A percentile compares a stretch with the other conserved stretches of the same genome.
These are phyloP conservation scores for Tamandua tetradactyla DNA, from an alignment of 2,797 vertebrate genomes.

Conservation along the genomic window DNA sequence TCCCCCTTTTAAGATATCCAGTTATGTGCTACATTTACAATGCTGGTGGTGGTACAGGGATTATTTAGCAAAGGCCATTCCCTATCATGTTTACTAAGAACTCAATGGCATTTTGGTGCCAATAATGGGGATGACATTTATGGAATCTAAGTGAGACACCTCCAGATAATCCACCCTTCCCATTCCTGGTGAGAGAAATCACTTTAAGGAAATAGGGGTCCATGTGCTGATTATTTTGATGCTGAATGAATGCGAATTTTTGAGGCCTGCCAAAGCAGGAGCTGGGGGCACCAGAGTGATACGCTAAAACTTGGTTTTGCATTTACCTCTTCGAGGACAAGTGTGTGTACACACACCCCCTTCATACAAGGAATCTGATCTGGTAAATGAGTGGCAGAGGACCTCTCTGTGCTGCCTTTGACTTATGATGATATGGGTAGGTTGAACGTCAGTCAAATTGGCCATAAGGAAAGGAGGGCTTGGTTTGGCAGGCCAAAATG, in stretches of 20 bases:
- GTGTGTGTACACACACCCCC: fast-evolving
- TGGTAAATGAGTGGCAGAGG: fast-evolving
- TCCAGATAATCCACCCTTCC: constrained; percentile 25
- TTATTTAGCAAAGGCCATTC: constrained; percentile 54
- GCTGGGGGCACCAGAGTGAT: fast-evolving
- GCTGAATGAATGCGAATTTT: neutral
- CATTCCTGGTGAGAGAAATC: constrained; percentile 36
- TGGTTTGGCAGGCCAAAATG: neutral
- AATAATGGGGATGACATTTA: constrained; percentile 66
- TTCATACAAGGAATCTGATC: fast-evolving
- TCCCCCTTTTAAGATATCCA: constrained; percentile 9
- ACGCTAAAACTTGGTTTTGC: neutral
- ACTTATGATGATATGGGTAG: neutral
- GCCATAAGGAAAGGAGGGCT: neutral
- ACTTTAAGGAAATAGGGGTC: constrained; percentile 22
- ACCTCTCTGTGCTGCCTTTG: fast-evolving
- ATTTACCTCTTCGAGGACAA: neutral
- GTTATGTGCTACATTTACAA: neutral
- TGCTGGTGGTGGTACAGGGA: neutral
- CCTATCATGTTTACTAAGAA: constrained; percentile 20
- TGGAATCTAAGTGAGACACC: constrained; percentile 40
- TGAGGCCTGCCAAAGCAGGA: neutral
- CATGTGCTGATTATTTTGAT: neutral
- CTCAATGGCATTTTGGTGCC: constrained; percentile 44
- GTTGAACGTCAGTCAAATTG: fast-evolving